Percentiles rank a stretch among this genome's conserved stretches.
Conservation (phyloP, 2,113 vertebrate species). For the Aplodontia rufa region DNA sequence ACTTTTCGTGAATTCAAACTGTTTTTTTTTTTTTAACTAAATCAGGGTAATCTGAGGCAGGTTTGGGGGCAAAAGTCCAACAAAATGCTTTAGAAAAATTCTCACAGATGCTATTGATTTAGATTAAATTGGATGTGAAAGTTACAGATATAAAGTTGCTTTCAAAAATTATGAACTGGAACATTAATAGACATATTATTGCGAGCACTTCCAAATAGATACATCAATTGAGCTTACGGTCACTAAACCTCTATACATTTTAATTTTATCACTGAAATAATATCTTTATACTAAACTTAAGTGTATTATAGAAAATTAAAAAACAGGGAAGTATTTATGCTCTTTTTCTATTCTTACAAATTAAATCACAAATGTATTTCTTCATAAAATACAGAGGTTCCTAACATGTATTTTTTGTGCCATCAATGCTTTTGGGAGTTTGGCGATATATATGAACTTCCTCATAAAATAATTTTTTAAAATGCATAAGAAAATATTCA, state of each 20-base stretch:
- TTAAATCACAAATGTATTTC: background rate
- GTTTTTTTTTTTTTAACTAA: conserved; percentile 22
- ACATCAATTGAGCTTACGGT: background rate
- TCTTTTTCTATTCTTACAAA: background rate
- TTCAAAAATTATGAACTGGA: background rate
- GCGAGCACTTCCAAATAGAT: background rate
- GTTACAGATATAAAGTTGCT: background rate
- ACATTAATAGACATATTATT: background rate
- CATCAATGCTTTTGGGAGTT: background rate
- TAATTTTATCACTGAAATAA: conserved; percentile 19
- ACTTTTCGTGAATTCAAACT: background rate
- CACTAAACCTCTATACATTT: background rate
- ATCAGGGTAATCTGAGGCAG: background rate
- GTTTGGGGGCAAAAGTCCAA: background rate
- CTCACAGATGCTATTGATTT: background rate
- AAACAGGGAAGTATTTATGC: background rate
- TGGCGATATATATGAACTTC: background rate
- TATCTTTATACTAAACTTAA: background rate
- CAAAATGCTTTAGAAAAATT: background rate
- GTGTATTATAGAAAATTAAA: background rate
- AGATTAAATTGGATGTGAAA: background rate
- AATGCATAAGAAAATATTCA: background rate
- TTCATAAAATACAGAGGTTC: background rate
- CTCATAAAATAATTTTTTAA: conserved; percentile 46
- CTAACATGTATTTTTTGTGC: background rate